Evolutionary conservation across 2,797 vertebrate genomes (phyloP), one percentile per base, ranked within the genome.

Genomic region (Lemur catta): DNA sequence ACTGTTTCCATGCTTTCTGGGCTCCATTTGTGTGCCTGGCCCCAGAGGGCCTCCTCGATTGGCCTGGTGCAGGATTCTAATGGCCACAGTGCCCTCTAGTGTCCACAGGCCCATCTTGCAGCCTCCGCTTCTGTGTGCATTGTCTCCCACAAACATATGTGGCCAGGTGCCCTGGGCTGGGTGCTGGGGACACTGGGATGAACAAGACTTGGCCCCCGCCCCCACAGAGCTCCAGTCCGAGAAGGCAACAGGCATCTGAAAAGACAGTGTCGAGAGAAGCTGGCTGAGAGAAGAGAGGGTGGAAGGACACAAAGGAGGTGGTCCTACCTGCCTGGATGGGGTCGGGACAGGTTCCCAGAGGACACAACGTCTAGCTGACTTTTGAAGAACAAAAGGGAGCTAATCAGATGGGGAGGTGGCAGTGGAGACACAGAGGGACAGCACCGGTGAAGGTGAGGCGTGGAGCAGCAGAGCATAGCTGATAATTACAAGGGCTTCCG

Each of bases 21-120:
- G 3, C 57, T 67, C 22, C 17, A 43, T 67, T 76, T 57, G 38
- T 24, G 1, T 86, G 61, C 50, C 41, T 86, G 81, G 59, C 59
- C 33, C 35, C 22, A 4, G n/a, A n/a, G 26, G 2, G 12, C 35
- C n/a, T 50, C n/a, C 35, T 38, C 26, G 15, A 63, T 52, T 24
- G 26, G n/a, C 24, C 57, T 75, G 59, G 24, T 59, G 20, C 14
- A 13, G 3, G 46, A 97, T 81, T 95, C 15, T 28, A 79, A 2
- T 63, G 91, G 11, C 63, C 48, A 33, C 79, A 96, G 94, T 95
- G 95, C 97, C 96, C 92, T 97, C 96, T 97, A 95, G 94, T 97
- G 96, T 97, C 92, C 88, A 94, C 7, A 17, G 50, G 46, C 74
- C 38, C 59, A 86, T 67, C 67, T 91, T 97, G 78, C 96, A 96